Percentiles rank a stretch among this genome's conserved stretches.
These are phyloP conservation scores for Epicampocera succincta DNA, from an alignment of 2,888 invertebrate genomes.

Conservation along the genomic window DNA sequence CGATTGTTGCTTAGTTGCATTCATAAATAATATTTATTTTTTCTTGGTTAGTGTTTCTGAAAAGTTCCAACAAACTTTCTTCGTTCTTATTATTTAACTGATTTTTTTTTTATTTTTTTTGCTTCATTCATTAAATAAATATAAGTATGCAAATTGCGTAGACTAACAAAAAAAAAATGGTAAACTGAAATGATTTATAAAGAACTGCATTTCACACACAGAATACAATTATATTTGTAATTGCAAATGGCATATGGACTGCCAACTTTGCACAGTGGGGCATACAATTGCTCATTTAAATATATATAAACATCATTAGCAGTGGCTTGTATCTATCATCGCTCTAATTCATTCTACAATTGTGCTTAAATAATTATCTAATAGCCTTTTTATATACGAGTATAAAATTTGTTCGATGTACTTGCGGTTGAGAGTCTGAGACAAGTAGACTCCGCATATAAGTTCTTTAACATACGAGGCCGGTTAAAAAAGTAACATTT, in stretches of 20 bases:
- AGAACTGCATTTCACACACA: conserved; percentile 14
- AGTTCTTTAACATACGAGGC: too few species aligned
- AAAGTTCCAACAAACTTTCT: conserved; percentile 37
- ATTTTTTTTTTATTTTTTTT: conserved; percentile 22
- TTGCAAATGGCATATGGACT: not conserved
- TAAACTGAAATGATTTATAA: conserved; percentile 32
- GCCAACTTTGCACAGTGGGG: not conserved
- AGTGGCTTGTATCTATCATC: too few species aligned
- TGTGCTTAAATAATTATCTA: too few species aligned
- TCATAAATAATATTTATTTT: conserved; percentile 32
- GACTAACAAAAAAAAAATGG: not conserved
- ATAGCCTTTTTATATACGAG: too few species aligned
- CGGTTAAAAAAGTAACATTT: too few species aligned
- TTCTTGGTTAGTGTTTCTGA: conserved; percentile 32
- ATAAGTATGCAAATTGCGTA: conserved; percentile 40
- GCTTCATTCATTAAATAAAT: conserved; percentile 21
- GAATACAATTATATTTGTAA: not conserved
- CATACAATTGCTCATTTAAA: too few species aligned
- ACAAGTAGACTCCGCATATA: too few species aligned
- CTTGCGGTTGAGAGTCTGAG: too few species aligned
- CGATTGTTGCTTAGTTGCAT: conserved; percentile 37
- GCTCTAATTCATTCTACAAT: too few species aligned
- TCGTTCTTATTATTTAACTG: conserved; percentile 4
- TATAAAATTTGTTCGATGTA: too few species aligned
- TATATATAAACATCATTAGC: too few species aligned